These are phyloP conservation scores for Vesta saturnalis DNA, from an alignment of 2,888 invertebrate genomes.

Conservation along the genomic window DNA sequence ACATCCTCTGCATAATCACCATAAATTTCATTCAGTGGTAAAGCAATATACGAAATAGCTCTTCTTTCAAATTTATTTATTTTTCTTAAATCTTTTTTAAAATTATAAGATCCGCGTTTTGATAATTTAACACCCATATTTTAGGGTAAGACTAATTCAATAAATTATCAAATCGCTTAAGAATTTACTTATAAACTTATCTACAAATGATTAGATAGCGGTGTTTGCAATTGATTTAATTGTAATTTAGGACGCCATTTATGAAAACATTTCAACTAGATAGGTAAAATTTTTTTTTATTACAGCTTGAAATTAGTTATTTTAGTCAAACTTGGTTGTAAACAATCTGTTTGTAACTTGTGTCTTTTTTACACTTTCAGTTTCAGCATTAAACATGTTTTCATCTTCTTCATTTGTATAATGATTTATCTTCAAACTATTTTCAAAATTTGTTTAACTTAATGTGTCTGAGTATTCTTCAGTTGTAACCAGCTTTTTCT, in stretches of 20 bases:
- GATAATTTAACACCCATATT: slow-evolving; percentile 32
- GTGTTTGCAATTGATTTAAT: slow-evolving; percentile 12
- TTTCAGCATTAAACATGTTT: too few species aligned
- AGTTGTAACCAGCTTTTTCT: too few species aligned
- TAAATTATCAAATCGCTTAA: neutral
- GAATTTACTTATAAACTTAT: neutral
- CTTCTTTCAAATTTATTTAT: neutral
- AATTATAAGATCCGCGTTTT: slow-evolving; percentile 27
- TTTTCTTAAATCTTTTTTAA: slow-evolving; percentile 14
- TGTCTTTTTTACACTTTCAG: too few species aligned
- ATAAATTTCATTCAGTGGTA: neutral
- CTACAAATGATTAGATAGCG: neutral
- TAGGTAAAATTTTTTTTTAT: too few species aligned
- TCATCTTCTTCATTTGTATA: too few species aligned
- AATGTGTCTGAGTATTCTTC: too few species aligned
- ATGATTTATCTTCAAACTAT: too few species aligned
- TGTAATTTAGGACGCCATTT: neutral
- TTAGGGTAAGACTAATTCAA: neutral
- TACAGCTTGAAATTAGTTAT: too few species aligned
- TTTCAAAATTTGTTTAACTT: too few species aligned
- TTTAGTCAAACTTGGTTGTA: too few species aligned
- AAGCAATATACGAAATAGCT: neutral
- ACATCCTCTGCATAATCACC: neutral
- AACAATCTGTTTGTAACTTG: too few species aligned
- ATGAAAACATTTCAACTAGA: too few species aligned